Evolutionary conservation across 1,140 invertebrate species (phyloP), one percentile per base, ranked within the genome.

Genomic region (Drosophila nasuta): DNA sequence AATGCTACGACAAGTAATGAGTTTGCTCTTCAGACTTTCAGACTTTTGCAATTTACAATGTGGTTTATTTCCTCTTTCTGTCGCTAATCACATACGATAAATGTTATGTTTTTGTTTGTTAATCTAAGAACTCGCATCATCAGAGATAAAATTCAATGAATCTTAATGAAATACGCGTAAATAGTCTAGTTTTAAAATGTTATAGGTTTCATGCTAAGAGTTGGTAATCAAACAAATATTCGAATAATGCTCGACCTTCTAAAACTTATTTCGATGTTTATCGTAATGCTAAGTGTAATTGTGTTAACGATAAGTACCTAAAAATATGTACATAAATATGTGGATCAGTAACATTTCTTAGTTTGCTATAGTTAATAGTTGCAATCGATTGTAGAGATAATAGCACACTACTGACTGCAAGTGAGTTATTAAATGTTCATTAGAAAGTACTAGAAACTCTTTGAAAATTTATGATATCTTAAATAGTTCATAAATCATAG

Each of bases 21-120:
- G 79, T 69, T 75, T 79, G 75, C 67, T 74, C 63, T 82, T 70
- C 33, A 54, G 35, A 57, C 54, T 8, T 38, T 38, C 8, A 33
- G 68, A 46, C 56, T 75, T 82, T 72, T 82, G 82, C 82, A 79
- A 85, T 81, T 75, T 81, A 81, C 35, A 38, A 8, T 86, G 63
- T 65, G 41, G 49, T 63, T 68, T 79, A 25, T 82, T 86, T 76
- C 48, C 67, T 49, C 43, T 48, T 48, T 67, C 30, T 49, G 1
- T 25, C 8, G 8, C 7, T 45, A 60, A 8, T 6, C 30, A n/a
- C 28, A 13, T 56, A 10, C 49, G 28, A 30, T 52, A 52, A 3
- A 52, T 5, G 20, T 13, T 52, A 5, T 30, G 3, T n/a, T 10
- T 43, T 17, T 52, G 10, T 74, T 38, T 62, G 65, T 48, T 56